Percentiles rank a stretch among this genome's conserved stretches.
phyloP scores from a whole-genome alignment of 2,113 vertebrate genomes.

The Archocentrus centrarchus region DNA sequence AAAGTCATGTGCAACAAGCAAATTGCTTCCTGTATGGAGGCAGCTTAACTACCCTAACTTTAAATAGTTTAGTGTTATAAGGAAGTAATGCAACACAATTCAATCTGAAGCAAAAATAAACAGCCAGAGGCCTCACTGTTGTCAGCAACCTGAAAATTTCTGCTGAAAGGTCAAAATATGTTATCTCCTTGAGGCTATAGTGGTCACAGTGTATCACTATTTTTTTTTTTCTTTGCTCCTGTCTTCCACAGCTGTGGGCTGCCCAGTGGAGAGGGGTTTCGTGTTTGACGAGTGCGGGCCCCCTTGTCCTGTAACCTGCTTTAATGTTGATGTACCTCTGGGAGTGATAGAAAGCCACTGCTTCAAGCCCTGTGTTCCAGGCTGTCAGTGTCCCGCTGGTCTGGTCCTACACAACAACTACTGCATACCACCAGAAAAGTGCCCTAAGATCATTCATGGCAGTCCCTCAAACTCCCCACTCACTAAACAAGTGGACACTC shows the following conservation, averaged over 20 bases:
- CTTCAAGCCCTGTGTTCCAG: constrained; percentile 88
- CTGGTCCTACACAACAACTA: constrained; percentile 88
- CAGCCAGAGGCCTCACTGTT: not conserved
- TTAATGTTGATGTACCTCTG: constrained; percentile 86
- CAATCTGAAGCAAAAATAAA: not conserved
- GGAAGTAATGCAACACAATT: not conserved
- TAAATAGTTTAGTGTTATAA: not conserved
- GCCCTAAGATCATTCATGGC: constrained; percentile 84
- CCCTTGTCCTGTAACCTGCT: constrained; percentile 89
- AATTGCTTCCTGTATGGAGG: too few species aligned
- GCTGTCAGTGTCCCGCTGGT: constrained; percentile 91
- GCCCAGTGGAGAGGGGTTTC: constrained; percentile 88
- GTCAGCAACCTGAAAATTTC: not conserved
- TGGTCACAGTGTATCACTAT: not conserved
- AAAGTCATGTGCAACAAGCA: too few species aligned
- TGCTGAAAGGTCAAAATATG: not conserved
- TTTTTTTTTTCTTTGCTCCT: not conserved
- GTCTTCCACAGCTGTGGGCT: constrained; percentile 84
- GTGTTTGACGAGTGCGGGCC: constrained; percentile 93
- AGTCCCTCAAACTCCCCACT: constrained; percentile 15
- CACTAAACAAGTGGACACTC: not conserved
- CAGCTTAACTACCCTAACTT: not conserved
- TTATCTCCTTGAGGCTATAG: not conserved
- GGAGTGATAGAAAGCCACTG: constrained; percentile 88
- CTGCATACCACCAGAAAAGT: constrained; percentile 86